These are phyloP conservation scores for Tetranychus piercei DNA, from an alignment of 2,888 invertebrate genomes.

Conservation along the genomic window DNA sequence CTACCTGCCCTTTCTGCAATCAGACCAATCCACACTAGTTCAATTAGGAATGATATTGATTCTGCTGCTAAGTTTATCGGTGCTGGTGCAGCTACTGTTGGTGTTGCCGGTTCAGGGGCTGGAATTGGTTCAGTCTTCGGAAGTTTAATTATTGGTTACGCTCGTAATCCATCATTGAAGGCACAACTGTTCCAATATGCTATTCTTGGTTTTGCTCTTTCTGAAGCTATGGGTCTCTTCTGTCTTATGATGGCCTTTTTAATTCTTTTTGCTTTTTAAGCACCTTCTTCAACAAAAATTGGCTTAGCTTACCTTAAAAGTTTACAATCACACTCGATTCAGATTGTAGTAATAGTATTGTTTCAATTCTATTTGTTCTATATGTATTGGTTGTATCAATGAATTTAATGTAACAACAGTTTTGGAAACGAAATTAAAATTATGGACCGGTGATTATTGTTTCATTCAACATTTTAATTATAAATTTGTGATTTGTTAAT, in stretches of 20 bases:
- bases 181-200: constrained; percentile 95
- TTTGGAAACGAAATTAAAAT: no score
- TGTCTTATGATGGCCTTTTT: constrained; percentile 99
- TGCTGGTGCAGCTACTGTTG: constrained; percentile 96
- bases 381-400: no score
- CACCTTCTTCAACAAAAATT: background rate
- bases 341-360: no score
- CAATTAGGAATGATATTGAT: constrained; percentile 87
- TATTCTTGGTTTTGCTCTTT: constrained; percentile 91
- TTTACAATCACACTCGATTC: no score
- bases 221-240: constrained; percentile 98
- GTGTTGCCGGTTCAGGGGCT: constrained; percentile 94
- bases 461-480: no score
- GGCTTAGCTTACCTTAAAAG: no score
- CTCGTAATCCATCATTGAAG: constrained; percentile 87
- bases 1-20: background rate
- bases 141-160: constrained; percentile 85
- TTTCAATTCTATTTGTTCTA: no score
- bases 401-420: no score
- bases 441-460: no score
- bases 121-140: constrained; percentile 96
- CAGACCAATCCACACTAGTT: constrained; percentile 26
- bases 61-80: constrained; percentile 99
- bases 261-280: constrained; percentile 89
- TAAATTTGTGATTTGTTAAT: no score